Evolutionary conservation across 2,888 invertebrate genomes (phyloP), one percentile per base, ranked within the genome.

Genomic region (Tolmerus cingulatus): DNA sequence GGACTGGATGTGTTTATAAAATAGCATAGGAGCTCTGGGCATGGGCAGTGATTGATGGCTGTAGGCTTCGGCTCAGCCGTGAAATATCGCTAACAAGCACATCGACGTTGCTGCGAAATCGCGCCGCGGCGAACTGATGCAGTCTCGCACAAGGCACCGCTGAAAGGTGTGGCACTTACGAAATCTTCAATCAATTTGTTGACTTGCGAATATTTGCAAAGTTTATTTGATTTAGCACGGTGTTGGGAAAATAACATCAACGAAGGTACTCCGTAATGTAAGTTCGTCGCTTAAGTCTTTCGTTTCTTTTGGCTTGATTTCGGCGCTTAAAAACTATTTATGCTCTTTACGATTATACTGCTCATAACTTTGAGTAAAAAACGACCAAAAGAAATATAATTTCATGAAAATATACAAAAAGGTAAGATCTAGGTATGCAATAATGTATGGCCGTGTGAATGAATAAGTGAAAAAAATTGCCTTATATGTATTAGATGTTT

Each of bases 61-160:
- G 81, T 30, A 0, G 16, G 81, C 40, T 76, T 34, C 76, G 76
- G 40, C 51, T 30, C 55, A 51, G 30, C 23, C 81, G 51, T 27
- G 81, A 51, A 81, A 81, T 55, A 78, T 81, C 81, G 34, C 51
- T 81, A 81, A 81, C 81, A 55, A 81, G 81, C 81, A 46, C 81
- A 12, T 66, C 66, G 23, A 27, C 12, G 7, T 27, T 34, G 7
- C n/a, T 66, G 16, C 51, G 51, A 51, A 51, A 51, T n/a, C n/a
- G 51, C 51, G 16, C 5, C n/a, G n/a, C 51, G n/a, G 1, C n/a
- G 7, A 51, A 51, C n/a, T 51, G 51, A 51, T 51, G n/a, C 51
- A 27, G 66, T 23, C 19, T 9, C 66, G 66, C 12, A 12, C 27
- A 66, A 66, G 23, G 23, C 23, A 66, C 23, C 23, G 12, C 66